Evolutionary conservation across 2,888 invertebrate genomes (phyloP).

Genomic region (Graphium colonna): DNA sequence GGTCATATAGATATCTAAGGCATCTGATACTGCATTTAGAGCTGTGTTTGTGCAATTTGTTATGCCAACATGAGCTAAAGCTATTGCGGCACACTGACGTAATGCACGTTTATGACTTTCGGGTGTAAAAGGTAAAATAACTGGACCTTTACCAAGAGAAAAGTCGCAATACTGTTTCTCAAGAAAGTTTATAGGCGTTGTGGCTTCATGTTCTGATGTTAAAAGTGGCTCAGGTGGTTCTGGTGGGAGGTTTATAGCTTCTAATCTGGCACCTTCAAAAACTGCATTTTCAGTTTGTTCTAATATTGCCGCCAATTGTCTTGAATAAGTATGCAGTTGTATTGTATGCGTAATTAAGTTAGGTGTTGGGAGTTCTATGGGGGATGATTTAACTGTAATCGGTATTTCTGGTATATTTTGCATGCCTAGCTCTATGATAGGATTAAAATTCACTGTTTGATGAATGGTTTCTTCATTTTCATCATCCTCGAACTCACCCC

Average conservation of each 20-base stretch:
- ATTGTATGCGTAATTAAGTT: conserved; percentile 73
- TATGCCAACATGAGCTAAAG: conserved; percentile 65
- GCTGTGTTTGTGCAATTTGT: conserved; percentile 62
- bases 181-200: conserved; percentile 61
- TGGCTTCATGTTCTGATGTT: conserved; percentile 53
- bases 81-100: conserved; percentile 66
- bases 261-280: conserved; percentile 55
- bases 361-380: conserved; percentile 64
- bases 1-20: conserved; percentile 61
- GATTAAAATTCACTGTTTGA: conserved; percentile 71
- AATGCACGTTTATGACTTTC: conserved; percentile 69
- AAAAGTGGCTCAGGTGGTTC: conserved; percentile 56
- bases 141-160: conserved; percentile 62
- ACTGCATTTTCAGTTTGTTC: conserved; percentile 59
- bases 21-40: conserved; percentile 59
- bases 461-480: conserved; percentile 53
- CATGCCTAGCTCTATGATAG: conserved; percentile 74
- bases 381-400: conserved; percentile 66
- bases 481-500: conserved; percentile 68
- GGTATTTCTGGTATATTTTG: conserved; percentile 75
- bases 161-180: conserved; percentile 69
- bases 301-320: conserved; percentile 56
- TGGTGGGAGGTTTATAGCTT: conserved; percentile 53
- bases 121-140: conserved; percentile 64
- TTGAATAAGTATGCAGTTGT: conserved; percentile 59